A percentile compares a stretch with the other conserved stretches of the same genome.
Conservation (phyloP, 1,140 invertebrate genomes). For the Eriosoma lanigerum region DNA sequence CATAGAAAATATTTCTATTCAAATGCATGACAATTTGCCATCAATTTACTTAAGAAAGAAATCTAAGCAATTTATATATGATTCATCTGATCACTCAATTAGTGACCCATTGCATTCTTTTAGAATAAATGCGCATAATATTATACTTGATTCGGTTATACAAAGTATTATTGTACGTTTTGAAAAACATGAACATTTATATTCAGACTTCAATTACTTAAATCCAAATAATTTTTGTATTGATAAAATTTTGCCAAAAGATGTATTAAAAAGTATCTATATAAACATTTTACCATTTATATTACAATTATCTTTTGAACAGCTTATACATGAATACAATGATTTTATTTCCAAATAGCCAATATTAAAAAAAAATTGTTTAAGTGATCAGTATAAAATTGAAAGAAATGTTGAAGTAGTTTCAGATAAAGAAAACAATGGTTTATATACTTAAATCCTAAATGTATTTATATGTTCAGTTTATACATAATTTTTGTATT, state of each 20-base stretch:
- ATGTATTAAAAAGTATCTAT: too few species aligned
- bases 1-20: too few species aligned
- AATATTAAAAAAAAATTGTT: not conserved
- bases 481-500: not conserved
- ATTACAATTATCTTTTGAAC: too few species aligned
- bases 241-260: too few species aligned
- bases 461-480: not conserved
- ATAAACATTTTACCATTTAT: too few species aligned
- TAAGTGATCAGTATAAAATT: constrained; percentile 1
- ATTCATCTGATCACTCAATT: not conserved
- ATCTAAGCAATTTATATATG: not conserved
- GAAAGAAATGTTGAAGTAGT: not conserved
- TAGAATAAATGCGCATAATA: too few species aligned
- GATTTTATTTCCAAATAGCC: not conserved
- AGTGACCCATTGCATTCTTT: not conserved
- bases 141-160: not conserved
- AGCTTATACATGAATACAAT: not conserved
- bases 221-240: too few species aligned
- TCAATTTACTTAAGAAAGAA: not conserved
- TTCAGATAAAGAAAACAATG: not conserved
- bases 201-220: not conserved
- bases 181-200: not conserved
- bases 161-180: constrained; percentile 5
- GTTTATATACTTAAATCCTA: not conserved
- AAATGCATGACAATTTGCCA: too few species aligned